Evolutionary conservation across 2,113 vertebrate genomes (phyloP), one percentile per base, ranked within the genome.

Genomic region (Pluvialis apricaria): DNA sequence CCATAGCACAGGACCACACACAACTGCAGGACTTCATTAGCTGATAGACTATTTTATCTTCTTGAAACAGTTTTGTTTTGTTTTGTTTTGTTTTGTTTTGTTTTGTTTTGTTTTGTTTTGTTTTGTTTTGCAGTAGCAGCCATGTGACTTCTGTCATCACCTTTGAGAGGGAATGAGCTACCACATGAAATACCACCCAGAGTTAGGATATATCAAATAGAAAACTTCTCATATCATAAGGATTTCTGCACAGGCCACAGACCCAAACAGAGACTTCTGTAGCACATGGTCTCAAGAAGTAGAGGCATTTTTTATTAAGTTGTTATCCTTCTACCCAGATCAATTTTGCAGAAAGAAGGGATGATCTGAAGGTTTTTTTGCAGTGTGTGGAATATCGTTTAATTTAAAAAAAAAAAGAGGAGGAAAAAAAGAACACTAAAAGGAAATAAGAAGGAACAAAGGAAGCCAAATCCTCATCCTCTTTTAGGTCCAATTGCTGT

Each of bases 311-410:
- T 86, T 16, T 24, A 47, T 34, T 60, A 51, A 78, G 28, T 4
- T 52, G 1, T 49, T 24, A 40, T 76, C 3, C 3, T 72, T 57
- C 51, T 12, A 52, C n/a, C 28, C 12, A 64, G 4, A 60, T 31
- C 6, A 79, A 9, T 80, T 72, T 87, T n/a, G 4, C 2, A 24
- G 5, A 62, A 47, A 76, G 55, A 78, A 36, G 1, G 3, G 42
- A 32, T 2, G 19, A 15, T 28, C 7, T 38, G 1, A 3, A 3
- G 5, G 11, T 21, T n/a, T 5, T 18, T 15, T 49, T 21, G 26
- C 11, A 22, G 21, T 49, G 47, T 49, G 21, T 47, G n/a, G 15
- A 82, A 64, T 42, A 31, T 29, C 34, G 6, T 44, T 71, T 54
- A 40, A 10, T 34, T 13, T 8, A 7, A 45, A 87, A 10, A 5